Base-by-base conservation (phyloP, 2,888 invertebrate genomes). In the Acronicta alni region DNA sequence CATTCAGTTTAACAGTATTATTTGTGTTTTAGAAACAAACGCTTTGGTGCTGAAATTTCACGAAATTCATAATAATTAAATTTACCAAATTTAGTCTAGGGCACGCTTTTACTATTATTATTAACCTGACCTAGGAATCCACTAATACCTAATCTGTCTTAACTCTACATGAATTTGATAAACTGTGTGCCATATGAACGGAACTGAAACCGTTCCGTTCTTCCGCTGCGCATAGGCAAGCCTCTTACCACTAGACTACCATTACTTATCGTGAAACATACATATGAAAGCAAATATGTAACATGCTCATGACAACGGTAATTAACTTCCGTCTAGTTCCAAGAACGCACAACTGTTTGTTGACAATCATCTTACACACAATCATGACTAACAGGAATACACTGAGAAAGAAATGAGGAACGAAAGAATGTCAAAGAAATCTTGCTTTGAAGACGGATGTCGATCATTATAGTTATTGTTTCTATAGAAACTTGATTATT, bases 381-480 rank as follows among this genome's bases (percentile, higher is more conserved):
- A 70, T 66, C 53, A 59, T 53, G 45, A 45, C 15, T 71, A 69
- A 70, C 58, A 54, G 61, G 72, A 75, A 74, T 74, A 59, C 43
- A 45, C 62, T 58, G 55, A 65, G 67, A 62, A 79, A 79, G 67
- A 81, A 84, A 79, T 57, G 74, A 71, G 77, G 73, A 77, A 78
- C 72, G 18, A 10, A 38, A 55, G 16, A 65, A 66, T 61, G 42
- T 55, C 45, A 76, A 63, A 68, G 62, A 72, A 72, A 55, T 59
- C 14, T 54, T 43, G 57, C 42, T 18, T 54, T 17, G 17, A 52
- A 52, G 45, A 45, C 72, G 60, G 62, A 65, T 62, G 59, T 58
- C 46, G 38, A 56, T 68, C 41, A 73, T 60, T 59, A 45, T 39
- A 57, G 52, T 59, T 56, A 59, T 64, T 58, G 39, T 57, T 51